Evolutionary conservation across 2,888 invertebrate genomes (phyloP), one percentile per base, ranked within the genome.

Genomic region (Emmelina monodactyla): DNA sequence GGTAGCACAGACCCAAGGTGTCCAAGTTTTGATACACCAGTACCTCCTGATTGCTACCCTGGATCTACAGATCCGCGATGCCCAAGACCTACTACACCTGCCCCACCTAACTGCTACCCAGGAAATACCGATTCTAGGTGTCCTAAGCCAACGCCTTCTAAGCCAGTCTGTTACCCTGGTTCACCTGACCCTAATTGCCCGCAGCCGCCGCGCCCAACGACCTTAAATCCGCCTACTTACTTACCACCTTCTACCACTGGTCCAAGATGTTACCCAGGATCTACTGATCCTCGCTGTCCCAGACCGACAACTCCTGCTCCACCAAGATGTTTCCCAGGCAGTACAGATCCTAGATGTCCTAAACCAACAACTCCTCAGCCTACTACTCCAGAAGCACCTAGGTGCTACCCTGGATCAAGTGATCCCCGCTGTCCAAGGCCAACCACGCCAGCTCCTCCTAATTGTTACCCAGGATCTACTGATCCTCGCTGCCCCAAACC

Each of bases 71-170:
- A 50, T 10, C 40, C 35, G 1, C 14, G 38, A 4, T 41, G 40
- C 4, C 38, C 40, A 2, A 25, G 25, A 31, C 51, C 64, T 40
- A 38, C 54, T 41, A 46, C 69, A 19, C 61, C 60, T 1, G 48
- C 43, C 22, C 44, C 55, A 7, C 51, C 51, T 1, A 41, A 43
- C 0, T 54, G 55, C 14, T 55, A 37, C 37, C 55, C 58, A 1
- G 58, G 59, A 1, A 53, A 48, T 2, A 45, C 46, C 42, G 68
- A 49, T 50, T 58, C 46, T 0, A 43, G 59, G 32, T 66, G 65
- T 35, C 55, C 60, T 1, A 29, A 29, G 13, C 25, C 61, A 2
- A 32, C 62, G 33, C 55, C 55, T 2, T 34, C 45, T 10, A 22
- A 22, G 9, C 32, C 35, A 13, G 40, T 14, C 0, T 58, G 58